These are phyloP conservation scores for Daktulosphaira vitifoliae DNA, from an alignment of 1,140 invertebrate species.

Conservation along the genomic window DNA sequence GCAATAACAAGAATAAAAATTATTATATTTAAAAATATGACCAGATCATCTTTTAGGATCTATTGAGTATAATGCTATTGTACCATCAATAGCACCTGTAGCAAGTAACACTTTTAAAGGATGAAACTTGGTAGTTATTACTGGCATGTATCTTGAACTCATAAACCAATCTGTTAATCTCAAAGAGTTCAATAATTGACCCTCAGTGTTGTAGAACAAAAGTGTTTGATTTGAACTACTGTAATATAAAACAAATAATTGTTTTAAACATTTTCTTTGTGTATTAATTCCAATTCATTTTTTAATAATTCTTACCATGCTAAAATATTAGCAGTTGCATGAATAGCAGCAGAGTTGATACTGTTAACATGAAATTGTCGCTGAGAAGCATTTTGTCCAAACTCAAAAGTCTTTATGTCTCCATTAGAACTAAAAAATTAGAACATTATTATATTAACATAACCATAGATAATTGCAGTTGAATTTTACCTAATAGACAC, in stretches of 20 bases:
- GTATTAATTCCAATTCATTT: too few relatives aligned
- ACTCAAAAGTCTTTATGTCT: constrained; percentile 20
- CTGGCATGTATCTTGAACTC: constrained; percentile 71
- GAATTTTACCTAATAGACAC: constrained; percentile 13
- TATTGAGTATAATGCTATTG: constrained; percentile 62
- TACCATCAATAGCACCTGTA: constrained; percentile 67
- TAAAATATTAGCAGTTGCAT: constrained; percentile 13
- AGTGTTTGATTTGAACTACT: constrained; percentile 21
- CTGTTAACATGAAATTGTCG: constrained; percentile 18
- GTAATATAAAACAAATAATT: not conserved
- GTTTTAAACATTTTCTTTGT: too few relatives aligned
- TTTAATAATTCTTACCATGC: constrained; percentile 7
- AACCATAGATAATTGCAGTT: not conserved
- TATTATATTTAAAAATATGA: not conserved
- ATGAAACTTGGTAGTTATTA: constrained; percentile 80
- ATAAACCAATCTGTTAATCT: constrained; percentile 87
- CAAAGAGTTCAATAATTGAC: constrained; percentile 60
- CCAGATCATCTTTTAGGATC: constrained; percentile 56
- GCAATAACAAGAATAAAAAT: not conserved
- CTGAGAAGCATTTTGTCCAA: constrained; percentile 12
- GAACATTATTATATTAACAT: not conserved
- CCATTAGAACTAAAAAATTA: not conserved
- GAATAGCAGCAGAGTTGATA: constrained; percentile 8
- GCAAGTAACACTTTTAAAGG: constrained; percentile 66
- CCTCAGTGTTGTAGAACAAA: constrained; percentile 60